Conservation (phyloP, 1,140 invertebrate genomes). For the Copidosoma floridanum region DNA sequence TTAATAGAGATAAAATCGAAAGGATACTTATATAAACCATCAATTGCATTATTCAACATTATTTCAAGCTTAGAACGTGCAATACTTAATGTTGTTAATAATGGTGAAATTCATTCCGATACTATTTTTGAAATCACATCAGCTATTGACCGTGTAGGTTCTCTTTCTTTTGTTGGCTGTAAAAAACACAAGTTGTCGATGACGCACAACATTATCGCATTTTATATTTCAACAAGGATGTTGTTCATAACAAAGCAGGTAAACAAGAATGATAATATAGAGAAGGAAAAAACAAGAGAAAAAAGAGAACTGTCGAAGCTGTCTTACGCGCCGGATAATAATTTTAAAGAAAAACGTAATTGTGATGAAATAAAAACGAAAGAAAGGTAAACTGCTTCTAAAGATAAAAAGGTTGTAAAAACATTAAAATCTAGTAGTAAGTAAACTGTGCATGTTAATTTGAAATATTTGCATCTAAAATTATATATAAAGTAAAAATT, state of each 20-base stretch:
- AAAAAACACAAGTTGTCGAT: background rate
- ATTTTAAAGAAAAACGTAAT: no score
- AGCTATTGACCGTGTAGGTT: background rate
- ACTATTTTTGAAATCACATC: background rate
- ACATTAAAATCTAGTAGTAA: no score
- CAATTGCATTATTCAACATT: background rate
- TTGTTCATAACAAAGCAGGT: background rate
- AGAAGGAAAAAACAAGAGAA: background rate
- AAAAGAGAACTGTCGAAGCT: background rate
- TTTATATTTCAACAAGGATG: background rate
- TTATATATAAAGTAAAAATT: no score
- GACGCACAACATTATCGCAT: background rate
- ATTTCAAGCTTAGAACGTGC: background rate
- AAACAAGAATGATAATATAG: background rate
- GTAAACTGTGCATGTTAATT: no score
- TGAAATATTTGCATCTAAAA: no score
- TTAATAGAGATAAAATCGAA: background rate
- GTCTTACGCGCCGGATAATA: background rate
- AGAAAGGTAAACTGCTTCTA: no score
- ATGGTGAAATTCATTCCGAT: background rate
- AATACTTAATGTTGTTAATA: background rate
- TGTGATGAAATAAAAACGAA: no score
- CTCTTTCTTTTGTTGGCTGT: background rate
- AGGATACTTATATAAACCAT: background rate
- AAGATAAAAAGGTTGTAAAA: no score